These are phyloP conservation scores for Colossoma macropomum DNA, from an alignment of 2,113 vertebrate species.

Conservation along the genomic window DNA sequence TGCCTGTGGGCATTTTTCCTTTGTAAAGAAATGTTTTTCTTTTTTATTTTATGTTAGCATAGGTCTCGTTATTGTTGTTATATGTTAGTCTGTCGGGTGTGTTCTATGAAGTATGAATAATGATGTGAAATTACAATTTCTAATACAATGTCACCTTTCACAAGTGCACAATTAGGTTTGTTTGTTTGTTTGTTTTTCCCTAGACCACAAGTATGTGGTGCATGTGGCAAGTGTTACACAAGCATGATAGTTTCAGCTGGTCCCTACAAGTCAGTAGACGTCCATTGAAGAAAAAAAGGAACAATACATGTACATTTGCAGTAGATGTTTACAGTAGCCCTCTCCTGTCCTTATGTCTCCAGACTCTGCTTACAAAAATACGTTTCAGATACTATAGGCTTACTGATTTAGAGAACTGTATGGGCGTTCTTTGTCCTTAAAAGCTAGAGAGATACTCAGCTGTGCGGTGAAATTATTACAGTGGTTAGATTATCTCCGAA, in stretches of 20 bases:
- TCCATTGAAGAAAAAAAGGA: background rate
- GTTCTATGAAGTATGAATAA: slow-evolving; percentile 66
- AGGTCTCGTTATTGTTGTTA: slow-evolving; percentile 58
- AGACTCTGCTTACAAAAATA: slow-evolving; percentile 12
- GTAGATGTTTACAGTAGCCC: slow-evolving; percentile 35
- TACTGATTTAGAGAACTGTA: slow-evolving; percentile 24
- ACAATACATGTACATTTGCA: slow-evolving; percentile 29
- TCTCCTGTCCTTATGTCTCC: background rate
- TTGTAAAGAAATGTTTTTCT: slow-evolving; percentile 54
- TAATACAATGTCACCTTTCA: slow-evolving; percentile 61
- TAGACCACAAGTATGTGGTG: slow-evolving; percentile 67
- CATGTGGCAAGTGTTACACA: slow-evolving; percentile 69
- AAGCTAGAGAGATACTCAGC: slow-evolving; percentile 24
- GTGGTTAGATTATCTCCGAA: background rate
- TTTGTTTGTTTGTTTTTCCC: slow-evolving; percentile 49
- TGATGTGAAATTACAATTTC: slow-evolving; percentile 69
- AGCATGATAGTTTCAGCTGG: slow-evolving; percentile 73
- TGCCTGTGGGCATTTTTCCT: slow-evolving; percentile 35
- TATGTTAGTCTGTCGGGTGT: slow-evolving; percentile 61
- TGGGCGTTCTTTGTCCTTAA: slow-evolving; percentile 10
- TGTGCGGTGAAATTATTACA: slow-evolving; percentile 33
- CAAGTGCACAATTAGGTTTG: slow-evolving; percentile 71
- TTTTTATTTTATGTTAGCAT: slow-evolving; percentile 67
- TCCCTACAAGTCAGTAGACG: slow-evolving; percentile 62
- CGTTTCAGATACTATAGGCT: background rate